Percentiles rank a stretch among this genome's conserved stretches.
phyloP scores from a whole-genome alignment of 2,888 invertebrate genomes.

The Aethes cnicana region DNA sequence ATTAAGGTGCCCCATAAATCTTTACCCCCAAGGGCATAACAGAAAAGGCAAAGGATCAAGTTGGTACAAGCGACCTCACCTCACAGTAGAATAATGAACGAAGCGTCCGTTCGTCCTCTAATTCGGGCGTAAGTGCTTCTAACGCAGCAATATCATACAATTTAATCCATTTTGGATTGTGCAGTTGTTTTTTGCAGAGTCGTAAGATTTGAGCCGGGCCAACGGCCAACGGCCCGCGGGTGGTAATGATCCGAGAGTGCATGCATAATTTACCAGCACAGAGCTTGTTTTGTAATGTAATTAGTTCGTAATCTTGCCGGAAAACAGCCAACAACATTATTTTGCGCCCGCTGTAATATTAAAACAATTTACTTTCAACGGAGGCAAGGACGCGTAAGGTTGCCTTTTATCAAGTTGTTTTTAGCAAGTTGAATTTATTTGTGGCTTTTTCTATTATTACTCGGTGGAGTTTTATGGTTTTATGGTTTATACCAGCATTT shows the following conservation, averaged over 20 bases:
- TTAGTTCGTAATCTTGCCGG: constrained; percentile 80
- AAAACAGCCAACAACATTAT: constrained; percentile 75
- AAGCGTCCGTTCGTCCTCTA: constrained; percentile 19
- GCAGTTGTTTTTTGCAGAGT: constrained; percentile 42
- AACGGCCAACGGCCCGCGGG: constrained; percentile 53
- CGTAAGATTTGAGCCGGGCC: constrained; percentile 66
- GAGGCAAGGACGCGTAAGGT: constrained; percentile 51
- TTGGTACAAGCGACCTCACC: not conserved
- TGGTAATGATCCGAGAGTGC: constrained; percentile 80
- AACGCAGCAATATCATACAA: constrained; percentile 29
- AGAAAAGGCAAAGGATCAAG: constrained; percentile 9
- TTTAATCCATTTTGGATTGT: constrained; percentile 25
- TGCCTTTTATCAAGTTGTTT: constrained; percentile 46
- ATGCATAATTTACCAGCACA: constrained; percentile 81
- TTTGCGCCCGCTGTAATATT: constrained; percentile 72
- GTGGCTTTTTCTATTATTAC: constrained; percentile 20
- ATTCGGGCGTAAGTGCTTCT: constrained; percentile 19
- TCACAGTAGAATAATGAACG: constrained; percentile 25
- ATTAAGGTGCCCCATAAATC: too few relatives aligned
- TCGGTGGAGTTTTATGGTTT: too few relatives aligned
- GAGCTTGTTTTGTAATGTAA: constrained; percentile 81
- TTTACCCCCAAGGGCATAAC: too few relatives aligned
- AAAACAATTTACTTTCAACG: constrained; percentile 75
- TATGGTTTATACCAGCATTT: too few relatives aligned
- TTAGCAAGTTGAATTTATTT: constrained; percentile 44